A percentile compares a stretch with the other conserved stretches of the same genome.
Evolutionary conservation across 1,140 invertebrate species (phyloP).

Genomic region (Drosophila punjabiensis): DNA sequence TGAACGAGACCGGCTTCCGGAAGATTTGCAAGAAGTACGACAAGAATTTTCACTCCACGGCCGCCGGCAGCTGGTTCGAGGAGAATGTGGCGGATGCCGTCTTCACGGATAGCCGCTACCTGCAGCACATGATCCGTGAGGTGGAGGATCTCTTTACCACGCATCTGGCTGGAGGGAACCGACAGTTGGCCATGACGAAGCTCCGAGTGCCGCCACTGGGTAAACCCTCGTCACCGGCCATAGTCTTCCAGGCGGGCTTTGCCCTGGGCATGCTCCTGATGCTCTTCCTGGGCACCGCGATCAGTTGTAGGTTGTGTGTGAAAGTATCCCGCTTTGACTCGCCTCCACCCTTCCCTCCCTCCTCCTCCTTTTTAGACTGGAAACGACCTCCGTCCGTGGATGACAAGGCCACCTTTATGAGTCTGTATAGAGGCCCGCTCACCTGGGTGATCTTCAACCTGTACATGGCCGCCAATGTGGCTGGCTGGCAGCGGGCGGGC

Average conservation of each 20-base stretch:
- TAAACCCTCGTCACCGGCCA: conserved; percentile 88
- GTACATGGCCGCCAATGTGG: conserved; percentile 90
- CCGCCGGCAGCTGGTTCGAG: conserved; percentile 41
- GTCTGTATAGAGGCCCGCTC: conserved; percentile 90
- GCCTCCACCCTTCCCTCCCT: conserved; percentile 85
- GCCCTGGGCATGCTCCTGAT: conserved; percentile 89
- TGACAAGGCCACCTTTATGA: conserved; percentile 21
- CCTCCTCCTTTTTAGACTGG: conserved; percentile 76
- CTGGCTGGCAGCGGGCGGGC: conserved; percentile 90
- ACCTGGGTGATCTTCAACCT: conserved; percentile 90
- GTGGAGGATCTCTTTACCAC: conserved; percentile 89
- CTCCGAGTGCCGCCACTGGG: conserved; percentile 90
- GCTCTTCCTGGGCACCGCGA: conserved; percentile 85
- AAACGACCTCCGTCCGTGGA: conserved; percentile 35
- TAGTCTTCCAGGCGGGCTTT: conserved; percentile 89
- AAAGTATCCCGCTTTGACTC: background rate
- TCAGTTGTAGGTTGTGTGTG: conserved; percentile 55
- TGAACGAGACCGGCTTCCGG: conserved; percentile 99
- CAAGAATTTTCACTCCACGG: conserved; percentile 87
- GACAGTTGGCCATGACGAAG: conserved; percentile 90
- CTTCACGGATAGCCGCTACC: conserved; percentile 39
- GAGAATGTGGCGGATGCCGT: conserved; percentile 23
- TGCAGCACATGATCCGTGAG: conserved; percentile 87
- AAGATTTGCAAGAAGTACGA: conserved; percentile 99
- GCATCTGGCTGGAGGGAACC: conserved; percentile 90